Evolutionary conservation across 2,888 invertebrate genomes (phyloP).

Genomic region (Chromoteleia sp.): DNA sequence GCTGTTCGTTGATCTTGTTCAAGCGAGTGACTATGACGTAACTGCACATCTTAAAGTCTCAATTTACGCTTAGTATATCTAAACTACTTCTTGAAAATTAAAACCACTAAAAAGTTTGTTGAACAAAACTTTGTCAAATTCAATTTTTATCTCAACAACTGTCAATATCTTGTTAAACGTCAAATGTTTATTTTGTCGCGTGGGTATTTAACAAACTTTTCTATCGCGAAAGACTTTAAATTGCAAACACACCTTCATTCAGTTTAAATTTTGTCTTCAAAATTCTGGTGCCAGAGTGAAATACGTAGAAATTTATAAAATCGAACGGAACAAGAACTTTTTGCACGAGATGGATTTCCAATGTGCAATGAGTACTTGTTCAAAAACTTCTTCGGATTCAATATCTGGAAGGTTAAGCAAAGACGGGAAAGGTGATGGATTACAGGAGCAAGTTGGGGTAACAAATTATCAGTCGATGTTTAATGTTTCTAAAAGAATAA

Average conservation of each 20-base stretch:
- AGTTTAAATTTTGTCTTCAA: background rate
- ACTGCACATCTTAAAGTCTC: slow-evolving; percentile 38
- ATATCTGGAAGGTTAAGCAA: background rate
- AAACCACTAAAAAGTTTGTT: too few species aligned
- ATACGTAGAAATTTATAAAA: background rate
- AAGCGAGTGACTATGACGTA: slow-evolving; percentile 30
- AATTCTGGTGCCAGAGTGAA: background rate
- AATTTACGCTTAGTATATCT: background rate
- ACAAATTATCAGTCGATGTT: too few species aligned
- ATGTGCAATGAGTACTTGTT: background rate
- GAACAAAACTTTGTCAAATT: background rate
- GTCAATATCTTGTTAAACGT: slow-evolving; percentile 19
- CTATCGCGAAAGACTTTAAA: background rate
- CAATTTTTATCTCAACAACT: slow-evolving; percentile 3
- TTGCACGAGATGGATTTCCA: background rate
- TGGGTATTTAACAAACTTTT: background rate
- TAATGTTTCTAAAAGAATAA: too few species aligned
- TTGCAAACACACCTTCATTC: background rate
- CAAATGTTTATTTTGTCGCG: slow-evolving; percentile 22
- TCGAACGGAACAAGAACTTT: background rate
- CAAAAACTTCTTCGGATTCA: background rate
- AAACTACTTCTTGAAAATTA: too few species aligned
- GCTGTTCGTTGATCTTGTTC: slow-evolving; percentile 54
- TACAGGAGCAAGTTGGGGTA: background rate
- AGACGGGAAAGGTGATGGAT: background rate